These are phyloP conservation scores for Teinopalpus imperialis DNA, from an alignment of 2,888 invertebrate genomes.

Conservation along the genomic window DNA sequence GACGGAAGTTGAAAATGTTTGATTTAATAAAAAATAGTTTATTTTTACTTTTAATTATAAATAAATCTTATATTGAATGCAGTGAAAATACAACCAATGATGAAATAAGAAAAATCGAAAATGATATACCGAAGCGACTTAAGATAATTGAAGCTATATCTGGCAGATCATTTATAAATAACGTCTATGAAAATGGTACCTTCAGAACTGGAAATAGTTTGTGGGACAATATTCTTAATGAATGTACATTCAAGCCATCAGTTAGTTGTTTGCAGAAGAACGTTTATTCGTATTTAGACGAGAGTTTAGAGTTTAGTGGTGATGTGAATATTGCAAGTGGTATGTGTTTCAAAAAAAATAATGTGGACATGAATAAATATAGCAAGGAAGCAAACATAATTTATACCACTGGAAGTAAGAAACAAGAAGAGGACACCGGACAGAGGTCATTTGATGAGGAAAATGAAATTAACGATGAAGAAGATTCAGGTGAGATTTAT, in stretches of 20 bases:
- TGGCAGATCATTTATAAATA: conserved; percentile 58
- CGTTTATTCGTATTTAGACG: conserved; percentile 87
- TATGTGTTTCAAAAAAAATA: conserved; percentile 84
- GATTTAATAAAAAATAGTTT: conserved; percentile 45
- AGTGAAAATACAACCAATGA: conserved; percentile 45
- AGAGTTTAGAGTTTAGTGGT: conserved; percentile 83
- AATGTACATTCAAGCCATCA: conserved; percentile 85
- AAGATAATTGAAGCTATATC: conserved; percentile 59
- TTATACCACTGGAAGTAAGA: conserved; percentile 62
- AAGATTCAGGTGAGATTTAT: conserved; percentile 60
- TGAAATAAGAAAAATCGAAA: conserved; percentile 37
- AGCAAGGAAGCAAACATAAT: conserved; percentile 77
- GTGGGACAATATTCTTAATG: conserved; percentile 88
- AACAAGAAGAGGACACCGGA: conserved; percentile 41
- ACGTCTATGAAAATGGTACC: conserved; percentile 69
- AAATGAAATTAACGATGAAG: conserved; percentile 61
- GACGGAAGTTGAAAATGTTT: conserved; percentile 32
- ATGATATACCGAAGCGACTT: conserved; percentile 54
- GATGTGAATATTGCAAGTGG: conserved; percentile 86
- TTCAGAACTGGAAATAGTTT: conserved; percentile 84
- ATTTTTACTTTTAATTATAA: conserved; percentile 50
- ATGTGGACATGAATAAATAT: conserved; percentile 81
- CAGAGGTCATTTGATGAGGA: conserved; percentile 57
- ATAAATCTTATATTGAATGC: conserved; percentile 43
- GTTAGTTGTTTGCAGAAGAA: conserved; percentile 90